These are phyloP conservation scores for Tigriopus californicus DNA, from an alignment of 2,888 invertebrate species.

Conservation along the genomic window DNA sequence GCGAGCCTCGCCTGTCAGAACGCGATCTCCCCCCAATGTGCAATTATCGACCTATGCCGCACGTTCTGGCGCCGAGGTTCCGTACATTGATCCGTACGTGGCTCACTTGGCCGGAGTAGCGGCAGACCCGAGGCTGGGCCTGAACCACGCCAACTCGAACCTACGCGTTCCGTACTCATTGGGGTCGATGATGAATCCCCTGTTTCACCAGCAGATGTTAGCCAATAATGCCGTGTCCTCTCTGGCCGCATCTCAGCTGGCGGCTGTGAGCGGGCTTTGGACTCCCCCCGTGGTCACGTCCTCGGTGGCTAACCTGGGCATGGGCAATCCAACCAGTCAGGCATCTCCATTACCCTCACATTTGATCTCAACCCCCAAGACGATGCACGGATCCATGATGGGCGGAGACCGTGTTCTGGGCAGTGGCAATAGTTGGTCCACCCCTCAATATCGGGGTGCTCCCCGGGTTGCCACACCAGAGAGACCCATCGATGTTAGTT, in stretches of 20 bases:
- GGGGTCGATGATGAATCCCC: background rate
- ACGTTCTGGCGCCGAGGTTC: background rate
- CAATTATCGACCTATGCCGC: constrained; percentile 2
- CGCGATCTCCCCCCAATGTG: background rate
- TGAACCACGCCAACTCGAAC: background rate
- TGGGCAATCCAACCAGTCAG: background rate
- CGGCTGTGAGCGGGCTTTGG: background rate
- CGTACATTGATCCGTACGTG: background rate
- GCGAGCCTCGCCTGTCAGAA: background rate
- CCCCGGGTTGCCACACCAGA: constrained; percentile 5
- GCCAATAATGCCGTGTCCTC: background rate
- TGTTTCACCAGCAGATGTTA: background rate
- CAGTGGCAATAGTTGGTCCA: background rate
- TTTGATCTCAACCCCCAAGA: background rate
- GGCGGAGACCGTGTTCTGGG: too few species aligned
- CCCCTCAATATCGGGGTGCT: constrained; percentile 4
- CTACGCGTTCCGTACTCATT: too few species aligned
- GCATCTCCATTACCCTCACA: background rate
- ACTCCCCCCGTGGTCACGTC: background rate
- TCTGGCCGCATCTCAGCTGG: background rate
- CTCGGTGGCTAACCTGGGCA: background rate
- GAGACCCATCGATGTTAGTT: too few species aligned
- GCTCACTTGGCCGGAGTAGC: constrained; percentile 11
- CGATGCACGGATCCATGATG: too few species aligned
- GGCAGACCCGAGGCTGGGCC: constrained; percentile 3